Evolutionary conservation across 2,888 invertebrate species (phyloP).

Genomic region (Epistrophe eligans): DNA sequence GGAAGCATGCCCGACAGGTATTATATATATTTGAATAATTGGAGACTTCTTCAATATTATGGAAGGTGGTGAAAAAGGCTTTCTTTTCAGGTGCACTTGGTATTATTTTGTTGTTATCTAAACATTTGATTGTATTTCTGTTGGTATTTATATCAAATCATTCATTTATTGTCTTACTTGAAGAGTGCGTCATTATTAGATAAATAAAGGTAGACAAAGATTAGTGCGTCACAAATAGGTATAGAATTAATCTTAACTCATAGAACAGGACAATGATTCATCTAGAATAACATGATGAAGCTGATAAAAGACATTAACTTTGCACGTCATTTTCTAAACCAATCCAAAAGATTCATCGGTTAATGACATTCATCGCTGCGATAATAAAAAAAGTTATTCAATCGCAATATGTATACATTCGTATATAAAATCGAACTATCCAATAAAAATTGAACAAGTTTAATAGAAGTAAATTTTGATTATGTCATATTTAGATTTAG

Average conservation of each 20-base stretch:
- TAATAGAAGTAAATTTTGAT: neutral
- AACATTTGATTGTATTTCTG: neutral
- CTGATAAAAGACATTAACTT: neutral
- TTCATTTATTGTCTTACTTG: neutral
- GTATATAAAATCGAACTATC: neutral
- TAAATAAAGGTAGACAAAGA: neutral
- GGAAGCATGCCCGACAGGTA: neutral
- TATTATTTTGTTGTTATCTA: neutral
- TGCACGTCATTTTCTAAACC: constrained; percentile 2
- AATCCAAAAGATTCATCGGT: neutral
- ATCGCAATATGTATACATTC: neutral
- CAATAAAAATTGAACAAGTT: neutral
- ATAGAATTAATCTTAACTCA: neutral
- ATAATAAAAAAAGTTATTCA: neutral
- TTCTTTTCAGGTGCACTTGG: neutral
- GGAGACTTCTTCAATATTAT: neutral
- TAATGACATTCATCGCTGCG: neutral
- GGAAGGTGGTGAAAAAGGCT: neutral
- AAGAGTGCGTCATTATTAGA: constrained; percentile 2
- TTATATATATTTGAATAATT: neutral
- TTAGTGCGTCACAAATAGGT: neutral
- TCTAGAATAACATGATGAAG: neutral
- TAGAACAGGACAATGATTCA: constrained; percentile 25
- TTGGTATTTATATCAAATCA: neutral
- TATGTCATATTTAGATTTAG: neutral